Evolutionary conservation across 1,140 invertebrate species (phyloP).

Genomic region (Parasteatoda tepidariorum): DNA sequence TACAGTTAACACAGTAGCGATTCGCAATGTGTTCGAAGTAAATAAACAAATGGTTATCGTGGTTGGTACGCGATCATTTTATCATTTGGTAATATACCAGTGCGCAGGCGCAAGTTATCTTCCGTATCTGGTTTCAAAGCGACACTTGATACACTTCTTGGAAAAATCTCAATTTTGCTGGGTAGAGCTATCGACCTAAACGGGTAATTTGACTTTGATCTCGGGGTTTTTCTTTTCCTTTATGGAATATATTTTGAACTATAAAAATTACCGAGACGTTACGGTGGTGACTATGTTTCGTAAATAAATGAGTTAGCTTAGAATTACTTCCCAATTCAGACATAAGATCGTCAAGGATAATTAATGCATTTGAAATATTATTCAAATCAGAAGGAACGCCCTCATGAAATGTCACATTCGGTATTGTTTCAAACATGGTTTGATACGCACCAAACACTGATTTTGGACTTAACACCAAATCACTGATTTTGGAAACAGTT

Average conservation of each 20-base stretch:
- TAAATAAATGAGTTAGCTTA: neutral
- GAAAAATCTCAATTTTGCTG: constrained; percentile 12
- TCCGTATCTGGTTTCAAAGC: neutral
- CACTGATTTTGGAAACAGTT: neutral
- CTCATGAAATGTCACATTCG: neutral
- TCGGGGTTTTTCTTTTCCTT: constrained; percentile 25
- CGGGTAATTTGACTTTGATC: neutral
- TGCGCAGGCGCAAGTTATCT: neutral
- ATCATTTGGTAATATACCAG: neutral
- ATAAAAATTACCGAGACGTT: constrained; percentile 2
- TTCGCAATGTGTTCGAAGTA: no score
- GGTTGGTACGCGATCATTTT: neutral
- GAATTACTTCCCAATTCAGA: neutral
- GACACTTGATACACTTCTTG: constrained; percentile 6
- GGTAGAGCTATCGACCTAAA: neutral
- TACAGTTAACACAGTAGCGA: neutral
- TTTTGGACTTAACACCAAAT: constrained; percentile 10
- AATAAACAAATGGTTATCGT: neutral
- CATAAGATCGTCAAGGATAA: constrained; percentile 15
- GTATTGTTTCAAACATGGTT: neutral
- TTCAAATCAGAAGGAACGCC: neutral
- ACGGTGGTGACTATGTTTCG: constrained; percentile 1
- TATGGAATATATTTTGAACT: constrained; percentile 7
- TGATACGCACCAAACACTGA: constrained; percentile 2
- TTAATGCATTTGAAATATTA: neutral